These are phyloP conservation scores for Leptinotarsa texana DNA, from an alignment of 1,140 invertebrate genomes.

Conservation along the genomic window DNA sequence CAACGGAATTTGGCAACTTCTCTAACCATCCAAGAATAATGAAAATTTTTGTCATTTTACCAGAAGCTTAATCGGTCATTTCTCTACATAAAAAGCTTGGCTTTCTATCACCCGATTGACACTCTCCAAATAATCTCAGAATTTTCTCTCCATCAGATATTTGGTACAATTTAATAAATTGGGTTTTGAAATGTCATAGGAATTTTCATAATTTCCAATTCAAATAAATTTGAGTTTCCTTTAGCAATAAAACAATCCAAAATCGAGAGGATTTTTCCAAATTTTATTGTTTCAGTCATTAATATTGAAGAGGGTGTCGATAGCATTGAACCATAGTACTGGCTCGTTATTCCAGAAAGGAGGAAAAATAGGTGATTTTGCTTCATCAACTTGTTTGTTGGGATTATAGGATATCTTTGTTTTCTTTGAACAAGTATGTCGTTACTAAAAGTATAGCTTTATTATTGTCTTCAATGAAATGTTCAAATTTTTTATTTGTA, in stretches of 20 bases:
- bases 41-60: neutral
- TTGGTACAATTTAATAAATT: neutral
- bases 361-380: neutral
- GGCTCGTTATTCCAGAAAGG: neutral
- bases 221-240: neutral
- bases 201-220: neutral
- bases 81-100: neutral
- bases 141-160: neutral
- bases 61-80: neutral
- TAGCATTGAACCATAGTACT: neutral
- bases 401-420: neutral
- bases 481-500: neutral
- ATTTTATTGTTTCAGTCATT: too few species aligned
- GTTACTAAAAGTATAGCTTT: neutral
- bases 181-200: neutral
- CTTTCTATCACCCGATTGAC: neutral
- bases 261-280: neutral
- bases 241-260: neutral
- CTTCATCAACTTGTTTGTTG: neutral
- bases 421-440: neutral
- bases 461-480: neutral
- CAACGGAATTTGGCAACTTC: too few species aligned
- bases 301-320: neutral
- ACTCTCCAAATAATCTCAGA: neutral
- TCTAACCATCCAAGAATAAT: neutral